phyloP scores from a whole-genome alignment of 2,888 invertebrate genomes.

The Amiota minor region DNA sequence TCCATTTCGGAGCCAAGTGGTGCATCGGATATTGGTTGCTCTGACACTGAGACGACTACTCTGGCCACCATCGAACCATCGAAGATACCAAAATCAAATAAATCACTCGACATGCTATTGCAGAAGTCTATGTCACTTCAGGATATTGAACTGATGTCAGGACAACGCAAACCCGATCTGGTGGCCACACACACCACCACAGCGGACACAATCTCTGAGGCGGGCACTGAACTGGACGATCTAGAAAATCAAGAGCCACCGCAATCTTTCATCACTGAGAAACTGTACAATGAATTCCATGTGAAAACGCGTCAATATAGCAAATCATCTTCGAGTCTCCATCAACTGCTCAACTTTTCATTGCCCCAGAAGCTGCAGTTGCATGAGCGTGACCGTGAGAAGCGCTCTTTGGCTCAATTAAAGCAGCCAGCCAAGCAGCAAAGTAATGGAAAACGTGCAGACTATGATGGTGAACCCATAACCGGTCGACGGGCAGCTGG shows the following conservation, averaged over 20 bases:
- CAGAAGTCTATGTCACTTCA: constrained; percentile 73
- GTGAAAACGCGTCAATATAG: constrained; percentile 81
- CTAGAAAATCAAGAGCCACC: constrained; percentile 70
- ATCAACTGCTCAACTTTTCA: constrained; percentile 72
- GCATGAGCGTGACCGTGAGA: constrained; percentile 73
- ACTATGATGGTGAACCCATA: constrained; percentile 63
- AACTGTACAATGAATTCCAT: constrained; percentile 81
- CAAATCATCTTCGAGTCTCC: constrained; percentile 79
- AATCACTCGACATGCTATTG: constrained; percentile 57
- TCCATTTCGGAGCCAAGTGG: constrained; percentile 58
- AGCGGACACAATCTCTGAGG: constrained; percentile 68
- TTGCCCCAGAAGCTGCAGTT: constrained; percentile 75
- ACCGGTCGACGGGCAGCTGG: constrained; percentile 67
- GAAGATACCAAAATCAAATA: constrained; percentile 44
- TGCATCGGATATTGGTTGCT: constrained; percentile 53
- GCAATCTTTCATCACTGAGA: constrained; percentile 81
- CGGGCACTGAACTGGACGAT: constrained; percentile 69
- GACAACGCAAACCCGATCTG: constrained; percentile 68
- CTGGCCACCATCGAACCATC: constrained; percentile 59
- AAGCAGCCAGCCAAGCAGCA: constrained; percentile 47
- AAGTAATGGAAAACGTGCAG: constrained; percentile 38
- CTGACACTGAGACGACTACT: constrained; percentile 67
- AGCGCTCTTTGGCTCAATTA: constrained; percentile 67
- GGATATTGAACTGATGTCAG: constrained; percentile 69
- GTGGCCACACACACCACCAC: constrained; percentile 57